Evolutionary conservation across 2,113 vertebrate species (phyloP), one percentile per base, ranked within the genome.

Genomic region (Mesitornis unicolor): DNA sequence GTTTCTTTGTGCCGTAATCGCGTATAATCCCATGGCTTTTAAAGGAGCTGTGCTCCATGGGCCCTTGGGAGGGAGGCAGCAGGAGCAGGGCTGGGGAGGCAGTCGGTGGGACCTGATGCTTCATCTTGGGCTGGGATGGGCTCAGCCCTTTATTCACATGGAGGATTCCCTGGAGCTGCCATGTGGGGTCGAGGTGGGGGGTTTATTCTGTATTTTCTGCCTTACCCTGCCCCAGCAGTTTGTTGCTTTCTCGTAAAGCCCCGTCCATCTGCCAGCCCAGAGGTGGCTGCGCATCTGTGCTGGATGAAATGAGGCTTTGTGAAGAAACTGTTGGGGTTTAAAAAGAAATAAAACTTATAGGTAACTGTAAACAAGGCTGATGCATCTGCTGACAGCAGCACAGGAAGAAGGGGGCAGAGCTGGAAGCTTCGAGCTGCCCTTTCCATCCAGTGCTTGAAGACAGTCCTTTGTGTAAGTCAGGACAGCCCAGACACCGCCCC

Each of bases 161-260:
- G 45, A 31, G 25, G 8, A 79, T 68, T 47, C 7, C 26, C 56
- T 51, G 60, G 64, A 89, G 60, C 57, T 67, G 47, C 29, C 48
- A 48, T 0, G 0, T 0, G 2, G 29, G 9, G 13, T 7, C 2
- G 1, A n/a, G n/a, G n/a, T n/a, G 20, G 5, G 16, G 12, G 12
- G 3, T 2, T 78, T 68, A 56, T 78, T 91, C 45, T 71, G 20
- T 67, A 24, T 90, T 92, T 95, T 93, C 43, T 77, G 35, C 68
- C 42, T 73, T 65, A 51, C 6, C 15, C 43, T 65, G n/a, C 38
- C 40, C 36, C 40, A 40, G 13, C 4, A 2, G 11, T 73, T 83
- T 90, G 59, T 60, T 89, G 11, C 19, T 7, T 57, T 57, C 64
- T 70, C 4, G 0, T 80, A 35, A 35, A 92, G 45, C n/a, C 57